Percentiles rank a stretch among this genome's conserved stretches.
Evolutionary conservation across 2,888 invertebrate species (phyloP).

Genomic region (Leucophora obtusa): DNA sequence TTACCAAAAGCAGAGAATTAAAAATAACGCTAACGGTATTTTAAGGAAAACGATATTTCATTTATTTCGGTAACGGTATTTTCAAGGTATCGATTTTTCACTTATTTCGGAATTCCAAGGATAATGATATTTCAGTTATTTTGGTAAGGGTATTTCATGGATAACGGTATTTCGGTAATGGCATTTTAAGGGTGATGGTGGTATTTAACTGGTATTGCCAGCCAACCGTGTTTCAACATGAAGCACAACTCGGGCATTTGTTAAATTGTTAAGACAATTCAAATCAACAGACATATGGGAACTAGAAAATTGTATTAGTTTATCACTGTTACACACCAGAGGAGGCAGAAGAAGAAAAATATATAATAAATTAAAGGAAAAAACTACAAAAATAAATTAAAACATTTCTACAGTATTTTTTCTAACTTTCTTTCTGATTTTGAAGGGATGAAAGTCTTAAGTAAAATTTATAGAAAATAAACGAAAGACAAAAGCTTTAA

Average conservation of each 20-base stretch:
- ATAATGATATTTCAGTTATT: no score
- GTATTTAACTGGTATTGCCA: no score
- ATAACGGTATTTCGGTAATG: no score
- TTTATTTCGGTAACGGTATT: no score
- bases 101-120: no score
- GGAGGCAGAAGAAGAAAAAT: slow-evolving; percentile 1
- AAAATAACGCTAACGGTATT: no score
- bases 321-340: background rate
- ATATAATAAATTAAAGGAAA: slow-evolving; percentile 15
- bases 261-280: slow-evolving; percentile 18
- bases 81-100: no score
- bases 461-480: slow-evolving; percentile 21
- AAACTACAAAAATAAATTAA: slow-evolving; percentile 39
- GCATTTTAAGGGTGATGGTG: no score
- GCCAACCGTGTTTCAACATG: background rate
- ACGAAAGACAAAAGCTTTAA: slow-evolving; percentile 26
- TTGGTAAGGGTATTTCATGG: no score
- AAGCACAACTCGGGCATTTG: background rate
- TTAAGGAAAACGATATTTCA: no score
- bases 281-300: slow-evolving; percentile 15
- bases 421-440: background rate
- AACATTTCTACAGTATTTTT: slow-evolving; percentile 13
- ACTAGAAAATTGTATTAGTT: slow-evolving; percentile 16
- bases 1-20: no score
- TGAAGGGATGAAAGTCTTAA: slow-evolving; percentile 37